These are phyloP conservation scores for Muschampia plurimacula DNA, from an alignment of 2,888 invertebrate genomes.

Conservation along the genomic window DNA sequence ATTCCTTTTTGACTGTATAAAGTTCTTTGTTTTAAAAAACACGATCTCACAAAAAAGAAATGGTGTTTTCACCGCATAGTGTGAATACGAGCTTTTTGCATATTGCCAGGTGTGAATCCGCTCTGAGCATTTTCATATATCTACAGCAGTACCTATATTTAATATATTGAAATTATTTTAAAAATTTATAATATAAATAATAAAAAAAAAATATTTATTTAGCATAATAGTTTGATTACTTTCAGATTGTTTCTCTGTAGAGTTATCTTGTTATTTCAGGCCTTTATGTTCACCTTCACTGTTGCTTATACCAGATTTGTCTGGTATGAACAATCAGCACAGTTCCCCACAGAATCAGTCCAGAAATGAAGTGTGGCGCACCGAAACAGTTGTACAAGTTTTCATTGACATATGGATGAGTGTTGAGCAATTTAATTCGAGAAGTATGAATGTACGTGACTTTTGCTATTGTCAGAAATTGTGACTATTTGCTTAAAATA, in stretches of 20 bases:
- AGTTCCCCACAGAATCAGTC: conserved; percentile 84
- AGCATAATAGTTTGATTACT: background rate
- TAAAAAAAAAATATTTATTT: background rate
- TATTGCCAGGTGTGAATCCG: too few relatives aligned
- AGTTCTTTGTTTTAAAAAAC: too few relatives aligned
- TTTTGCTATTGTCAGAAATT: background rate
- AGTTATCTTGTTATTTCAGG: conserved; percentile 54
- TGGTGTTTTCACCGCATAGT: too few relatives aligned
- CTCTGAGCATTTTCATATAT: too few relatives aligned
- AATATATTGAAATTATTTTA: too few relatives aligned
- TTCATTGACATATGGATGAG: conserved; percentile 94
- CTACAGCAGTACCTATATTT: too few relatives aligned
- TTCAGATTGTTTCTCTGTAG: background rate
- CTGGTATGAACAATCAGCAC: conserved; percentile 72
- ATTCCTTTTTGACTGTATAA: too few relatives aligned
- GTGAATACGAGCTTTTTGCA: too few relatives aligned
- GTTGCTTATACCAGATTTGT: conserved; percentile 77
- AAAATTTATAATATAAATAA: too few relatives aligned
- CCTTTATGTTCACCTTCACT: conserved; percentile 75
- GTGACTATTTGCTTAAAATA: background rate
- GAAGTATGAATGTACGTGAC: conserved; percentile 67
- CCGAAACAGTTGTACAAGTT: conserved; percentile 93
- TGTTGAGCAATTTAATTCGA: conserved; percentile 72
- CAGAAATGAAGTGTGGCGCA: conserved; percentile 92
- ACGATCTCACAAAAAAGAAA: too few relatives aligned